A percentile compares a stretch with the other conserved stretches of the same genome.
These are phyloP conservation scores for Hedya salicella DNA, from an alignment of 2,888 invertebrate genomes.

Conservation along the genomic window DNA sequence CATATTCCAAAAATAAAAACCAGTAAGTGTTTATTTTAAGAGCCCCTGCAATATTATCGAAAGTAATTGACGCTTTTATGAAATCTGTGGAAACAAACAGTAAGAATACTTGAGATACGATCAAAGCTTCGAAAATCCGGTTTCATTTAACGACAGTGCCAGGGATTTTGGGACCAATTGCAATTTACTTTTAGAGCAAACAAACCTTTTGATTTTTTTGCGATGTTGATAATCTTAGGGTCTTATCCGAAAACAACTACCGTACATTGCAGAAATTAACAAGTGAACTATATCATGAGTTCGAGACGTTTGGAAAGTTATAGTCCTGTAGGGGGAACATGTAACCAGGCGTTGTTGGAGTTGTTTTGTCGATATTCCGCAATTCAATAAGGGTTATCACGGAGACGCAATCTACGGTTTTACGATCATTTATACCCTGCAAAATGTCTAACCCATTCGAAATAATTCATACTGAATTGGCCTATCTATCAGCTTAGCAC, in stretches of 20 bases:
- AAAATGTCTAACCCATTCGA: constrained; percentile 11
- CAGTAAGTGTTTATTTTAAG: neutral
- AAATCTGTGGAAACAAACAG: neutral
- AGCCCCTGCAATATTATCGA: neutral
- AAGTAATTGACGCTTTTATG: constrained; percentile 9
- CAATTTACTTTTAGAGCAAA: too few species aligned
- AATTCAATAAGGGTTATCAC: constrained; percentile 15
- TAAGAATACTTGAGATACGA: neutral
- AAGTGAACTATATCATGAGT: neutral
- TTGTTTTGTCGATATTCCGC: constrained; percentile 31
- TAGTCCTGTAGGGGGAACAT: constrained; percentile 8
- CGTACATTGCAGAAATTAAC: neutral
- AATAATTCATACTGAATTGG: too few species aligned
- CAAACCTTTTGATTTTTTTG: neutral
- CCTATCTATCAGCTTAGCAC: too few species aligned
- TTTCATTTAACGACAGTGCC: neutral
- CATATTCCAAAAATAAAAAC: too few species aligned
- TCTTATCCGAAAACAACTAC: too few species aligned
- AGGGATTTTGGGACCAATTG: neutral
- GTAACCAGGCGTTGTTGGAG: constrained; percentile 25
- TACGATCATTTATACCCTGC: constrained; percentile 1
- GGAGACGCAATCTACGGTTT: neutral
- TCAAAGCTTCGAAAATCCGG: constrained; percentile 13
- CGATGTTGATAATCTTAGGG: neutral
- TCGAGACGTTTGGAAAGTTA: neutral